Percentiles rank a stretch among this genome's conserved stretches.
Evolutionary conservation across 2,797 vertebrate genomes (phyloP).

Genomic region (Danio jaintianensis): DNA sequence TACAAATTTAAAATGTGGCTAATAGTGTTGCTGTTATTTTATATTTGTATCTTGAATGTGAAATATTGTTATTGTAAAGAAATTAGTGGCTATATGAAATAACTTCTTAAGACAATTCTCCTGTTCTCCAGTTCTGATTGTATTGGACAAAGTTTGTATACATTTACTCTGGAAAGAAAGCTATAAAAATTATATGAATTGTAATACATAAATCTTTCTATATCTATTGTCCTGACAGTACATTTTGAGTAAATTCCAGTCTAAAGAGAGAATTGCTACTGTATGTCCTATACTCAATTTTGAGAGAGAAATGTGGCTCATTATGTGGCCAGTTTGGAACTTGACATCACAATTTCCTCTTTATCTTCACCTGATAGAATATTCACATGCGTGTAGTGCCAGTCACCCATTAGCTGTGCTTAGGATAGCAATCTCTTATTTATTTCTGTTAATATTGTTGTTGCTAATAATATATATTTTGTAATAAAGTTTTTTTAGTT

Average conservation of each 20-base stretch:
- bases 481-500: not conserved
- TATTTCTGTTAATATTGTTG: not conserved
- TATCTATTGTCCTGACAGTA: not conserved
- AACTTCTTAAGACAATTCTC: not conserved
- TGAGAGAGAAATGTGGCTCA: not conserved
- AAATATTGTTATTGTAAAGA: conserved; percentile 5
- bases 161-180: not conserved
- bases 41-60: not conserved
- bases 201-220: too few relatives aligned
- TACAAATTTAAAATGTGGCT: not conserved
- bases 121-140: not conserved
- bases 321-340: not conserved
- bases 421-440: not conserved
- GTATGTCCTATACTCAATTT: not conserved
- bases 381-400: not conserved
- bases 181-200: too few relatives aligned
- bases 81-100: not conserved
- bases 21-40: not conserved
- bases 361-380: not conserved
- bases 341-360: not conserved
- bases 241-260: not conserved
- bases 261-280: not conserved
- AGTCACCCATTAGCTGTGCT: not conserved
- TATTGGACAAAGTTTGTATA: not conserved
- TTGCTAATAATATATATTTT: not conserved